Base-by-base conservation (phyloP, 2,888 invertebrate genomes). In the Serrognathus titanus region DNA sequence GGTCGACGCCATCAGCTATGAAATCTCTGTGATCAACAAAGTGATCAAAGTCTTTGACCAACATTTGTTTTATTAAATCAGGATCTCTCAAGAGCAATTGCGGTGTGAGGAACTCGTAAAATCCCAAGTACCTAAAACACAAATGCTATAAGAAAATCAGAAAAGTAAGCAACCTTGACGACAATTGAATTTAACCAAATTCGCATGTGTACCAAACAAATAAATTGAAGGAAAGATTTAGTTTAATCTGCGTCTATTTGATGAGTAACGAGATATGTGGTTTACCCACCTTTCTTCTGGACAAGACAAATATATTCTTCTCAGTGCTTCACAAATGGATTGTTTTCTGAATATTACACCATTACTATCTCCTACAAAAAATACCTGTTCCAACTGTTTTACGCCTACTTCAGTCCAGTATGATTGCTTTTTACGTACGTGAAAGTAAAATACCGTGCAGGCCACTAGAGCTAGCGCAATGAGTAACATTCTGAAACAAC, bases 31-130 rank as follows among this genome's bases (percentile, higher is more conserved):
- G 74, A 55, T 77, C 75, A 4, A 70, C 65, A 57, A 77, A 77
- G 57, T 75, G 66, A 7, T 77, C 76, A 55, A 76, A 77, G 58
- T 76, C 74, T 63, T 75, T 76, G 2, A 76, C 68, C 0, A 69
- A 71, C 3, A 78, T 70, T 54, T 69, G 66, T 58, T 75, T 77
- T 43, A 75, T 72, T 9, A 77, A 54, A 20, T 77, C 75, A 6
- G 61, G 61, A 59, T 70, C 70, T 48, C 59, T 59, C 11, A 71
- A 41, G 8, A 68, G 45, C 13, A 71, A 59, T 6, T 50, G 57
- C 4, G 69, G 69, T 6, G 51, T 16, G 6, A 59, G 61, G 6
- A 64, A 61, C 57, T 66, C 62, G 48, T 68, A 68, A 4, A 64
- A 31, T 7, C 67, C 70, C 38, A 63, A 48, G 52, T 66, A 71